These are phyloP conservation scores for Actinostola sp. DNA, from an alignment of 92 coral and sea anemone genomes.

Conservation along the genomic window DNA sequence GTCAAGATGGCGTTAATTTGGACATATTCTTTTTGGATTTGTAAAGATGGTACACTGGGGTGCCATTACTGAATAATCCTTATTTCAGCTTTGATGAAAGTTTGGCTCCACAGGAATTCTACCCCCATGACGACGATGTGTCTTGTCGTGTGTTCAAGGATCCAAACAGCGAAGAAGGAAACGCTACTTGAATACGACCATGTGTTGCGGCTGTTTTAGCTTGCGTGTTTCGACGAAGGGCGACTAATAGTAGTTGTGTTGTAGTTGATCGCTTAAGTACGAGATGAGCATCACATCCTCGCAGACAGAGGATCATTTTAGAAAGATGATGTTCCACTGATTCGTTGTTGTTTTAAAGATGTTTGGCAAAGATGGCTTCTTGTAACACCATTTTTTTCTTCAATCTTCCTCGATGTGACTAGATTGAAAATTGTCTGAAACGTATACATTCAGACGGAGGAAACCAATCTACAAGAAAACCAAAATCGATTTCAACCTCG, in stretches of 20 bases:
- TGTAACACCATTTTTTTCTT: too few relatives aligned
- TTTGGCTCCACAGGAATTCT: background rate
- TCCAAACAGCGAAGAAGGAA: too few relatives aligned
- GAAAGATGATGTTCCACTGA: background rate
- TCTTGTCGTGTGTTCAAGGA: too few relatives aligned
- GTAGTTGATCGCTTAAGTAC: too few relatives aligned
- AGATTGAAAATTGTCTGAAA: too few relatives aligned
- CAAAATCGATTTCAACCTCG: background rate
- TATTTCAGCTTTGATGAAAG: conserved; percentile 12
- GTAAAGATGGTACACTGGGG: background rate
- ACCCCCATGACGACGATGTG: background rate
- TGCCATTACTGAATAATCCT: conserved; percentile 4
- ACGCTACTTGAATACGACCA: too few relatives aligned
- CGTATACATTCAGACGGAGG: background rate
- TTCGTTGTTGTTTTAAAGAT: background rate
- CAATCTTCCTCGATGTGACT: too few relatives aligned
- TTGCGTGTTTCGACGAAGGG: too few relatives aligned
- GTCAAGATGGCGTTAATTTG: conserved; percentile 11
- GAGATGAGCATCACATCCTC: too few relatives aligned
- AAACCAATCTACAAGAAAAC: too few relatives aligned
- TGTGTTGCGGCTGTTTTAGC: too few relatives aligned
- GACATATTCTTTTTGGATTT: background rate
- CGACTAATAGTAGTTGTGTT: too few relatives aligned
- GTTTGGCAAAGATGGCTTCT: conserved; percentile 1
- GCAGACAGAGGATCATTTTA: background rate